Evolutionary conservation across 2,888 invertebrate species (phyloP).

Genomic region (Drosophila anomelani): DNA sequence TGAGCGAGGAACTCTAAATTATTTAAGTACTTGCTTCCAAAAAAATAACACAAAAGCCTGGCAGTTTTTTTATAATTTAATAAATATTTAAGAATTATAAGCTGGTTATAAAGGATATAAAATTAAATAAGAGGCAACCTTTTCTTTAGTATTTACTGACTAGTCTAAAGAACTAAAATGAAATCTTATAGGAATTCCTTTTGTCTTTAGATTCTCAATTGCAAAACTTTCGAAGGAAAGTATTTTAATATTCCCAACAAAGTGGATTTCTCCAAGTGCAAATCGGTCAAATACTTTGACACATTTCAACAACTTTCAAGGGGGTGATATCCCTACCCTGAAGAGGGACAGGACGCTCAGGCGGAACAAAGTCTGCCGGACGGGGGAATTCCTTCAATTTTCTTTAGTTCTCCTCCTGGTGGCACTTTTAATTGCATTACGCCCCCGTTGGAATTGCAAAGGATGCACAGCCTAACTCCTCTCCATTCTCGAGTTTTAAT

Average conservation of each 20-base stretch:
- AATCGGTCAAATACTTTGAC: constrained; percentile 16
- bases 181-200: neutral
- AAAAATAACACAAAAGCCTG: neutral
- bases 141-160: too few species aligned
- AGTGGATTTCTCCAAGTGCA: constrained; percentile 9
- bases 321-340: neutral
- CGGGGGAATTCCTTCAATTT: constrained; percentile 41
- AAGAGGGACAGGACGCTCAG: constrained; percentile 13
- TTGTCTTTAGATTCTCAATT: neutral
- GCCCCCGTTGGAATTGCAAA: constrained; percentile 58
- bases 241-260: neutral
- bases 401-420: constrained; percentile 50
- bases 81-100: neutral
- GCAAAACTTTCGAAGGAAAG: neutral
- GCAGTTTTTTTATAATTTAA: neutral
- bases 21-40: neutral
- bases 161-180: neutral
- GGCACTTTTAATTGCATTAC: constrained; percentile 72
- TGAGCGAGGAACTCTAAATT: neutral
- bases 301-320: constrained; percentile 10
- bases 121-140: too few species aligned
- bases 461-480: constrained; percentile 25
- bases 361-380: constrained; percentile 12
- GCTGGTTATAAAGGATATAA: neutral
- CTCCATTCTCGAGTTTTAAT: constrained; percentile 63